Evolutionary conservation across 2,113 vertebrate species (phyloP).

Genomic region (Microcebus tavaratra): DNA sequence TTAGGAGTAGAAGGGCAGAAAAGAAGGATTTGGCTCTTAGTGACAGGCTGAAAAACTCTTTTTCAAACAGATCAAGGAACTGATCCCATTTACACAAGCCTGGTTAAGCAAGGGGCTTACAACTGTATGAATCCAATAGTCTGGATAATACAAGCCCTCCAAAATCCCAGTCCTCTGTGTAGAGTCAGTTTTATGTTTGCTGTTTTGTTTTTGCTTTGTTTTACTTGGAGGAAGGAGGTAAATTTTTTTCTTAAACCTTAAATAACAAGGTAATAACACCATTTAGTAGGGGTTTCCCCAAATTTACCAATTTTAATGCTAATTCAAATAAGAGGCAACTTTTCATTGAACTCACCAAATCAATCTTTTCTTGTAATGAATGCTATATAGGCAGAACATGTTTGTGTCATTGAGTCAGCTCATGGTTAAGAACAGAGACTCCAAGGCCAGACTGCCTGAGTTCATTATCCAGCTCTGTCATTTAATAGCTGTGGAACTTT

Average conservation of each 20-base stretch:
- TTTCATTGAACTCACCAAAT: background rate
- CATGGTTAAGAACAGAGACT: background rate
- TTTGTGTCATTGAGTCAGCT: background rate
- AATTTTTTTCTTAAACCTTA: conserved; percentile 27
- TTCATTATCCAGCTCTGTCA: background rate
- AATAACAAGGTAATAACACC: background rate
- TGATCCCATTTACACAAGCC: conserved; percentile 37
- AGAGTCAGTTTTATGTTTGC: background rate
- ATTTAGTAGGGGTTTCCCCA: background rate
- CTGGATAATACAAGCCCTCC: background rate
- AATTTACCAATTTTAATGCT: background rate
- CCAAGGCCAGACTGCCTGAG: background rate
- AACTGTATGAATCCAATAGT: background rate
- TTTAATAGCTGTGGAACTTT: background rate
- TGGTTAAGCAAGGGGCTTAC: conserved; percentile 30
- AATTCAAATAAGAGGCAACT: background rate
- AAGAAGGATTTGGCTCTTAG: conserved; percentile 37
- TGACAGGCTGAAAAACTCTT: conserved; percentile 43
- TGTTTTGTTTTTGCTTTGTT: conserved; percentile 3
- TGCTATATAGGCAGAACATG: background rate
- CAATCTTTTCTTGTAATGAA: background rate
- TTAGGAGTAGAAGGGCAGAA: conserved; percentile 23
- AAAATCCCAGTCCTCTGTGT: background rate
- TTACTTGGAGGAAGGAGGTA: background rate
- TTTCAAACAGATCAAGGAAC: conserved; percentile 49